Conservation (phyloP, 2,113 vertebrate genomes). For the Rhegmatorhina hoffmannsi region DNA sequence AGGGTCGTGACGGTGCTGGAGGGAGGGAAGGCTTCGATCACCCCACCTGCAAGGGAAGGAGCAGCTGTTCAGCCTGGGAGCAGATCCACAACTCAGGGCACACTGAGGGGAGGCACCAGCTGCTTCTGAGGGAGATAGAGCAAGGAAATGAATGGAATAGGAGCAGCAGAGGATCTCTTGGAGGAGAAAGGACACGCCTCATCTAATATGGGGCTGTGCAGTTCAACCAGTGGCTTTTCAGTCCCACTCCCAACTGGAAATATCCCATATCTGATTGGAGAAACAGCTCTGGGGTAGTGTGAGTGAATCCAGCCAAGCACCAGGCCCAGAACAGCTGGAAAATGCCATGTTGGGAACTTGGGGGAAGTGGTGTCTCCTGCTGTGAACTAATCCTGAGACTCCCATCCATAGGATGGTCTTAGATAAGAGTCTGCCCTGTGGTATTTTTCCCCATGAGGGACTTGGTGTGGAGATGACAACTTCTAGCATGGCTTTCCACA, state of each 20-base stretch:
- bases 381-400: not conserved
- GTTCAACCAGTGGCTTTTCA: not conserved
- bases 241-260: not conserved
- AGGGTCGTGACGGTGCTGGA: slow-evolving; percentile 81
- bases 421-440: not conserved
- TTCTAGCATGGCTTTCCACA: not conserved
- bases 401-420: not conserved
- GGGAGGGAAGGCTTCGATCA: slow-evolving; percentile 85
- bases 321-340: not conserved
- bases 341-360: rapidly evolving
- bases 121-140: not conserved
- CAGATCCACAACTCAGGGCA: not conserved
- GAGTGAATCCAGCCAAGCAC: not conserved
- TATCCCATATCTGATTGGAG: not conserved
- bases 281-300: not conserved
- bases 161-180: not conserved
- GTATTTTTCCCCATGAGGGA: not conserved
- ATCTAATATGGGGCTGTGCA: rapidly evolving
- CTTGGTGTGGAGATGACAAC: not conserved
- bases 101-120: not conserved
- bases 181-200: not conserved
- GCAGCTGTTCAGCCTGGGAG: not conserved
- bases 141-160: not conserved
- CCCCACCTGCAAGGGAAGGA: slow-evolving; percentile 78
- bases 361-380: not conserved